Base-by-base conservation (phyloP, 2,797 vertebrate genomes). In the Ambastaia sidthimunki region DNA sequence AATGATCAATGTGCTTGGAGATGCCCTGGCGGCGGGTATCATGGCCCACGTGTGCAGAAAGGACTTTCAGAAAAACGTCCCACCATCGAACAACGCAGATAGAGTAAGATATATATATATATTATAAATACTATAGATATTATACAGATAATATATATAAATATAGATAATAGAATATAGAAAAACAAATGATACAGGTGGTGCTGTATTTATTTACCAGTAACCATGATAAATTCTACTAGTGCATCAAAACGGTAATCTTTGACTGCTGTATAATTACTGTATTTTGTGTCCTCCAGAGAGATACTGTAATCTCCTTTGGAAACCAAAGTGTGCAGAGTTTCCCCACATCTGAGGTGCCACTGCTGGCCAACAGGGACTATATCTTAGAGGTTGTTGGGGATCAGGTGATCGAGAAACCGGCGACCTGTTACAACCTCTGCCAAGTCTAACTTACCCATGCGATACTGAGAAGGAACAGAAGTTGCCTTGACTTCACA, bases 1-100 rank as follows among this genome's bases (percentile, higher is more conserved):
- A 0, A 96, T 96, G 96, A 96, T 95, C 88, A 97, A 96, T 0
- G 95, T 97, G 57, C 92, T 96, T 0, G 96, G 96, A 0, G 96
- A 97, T 0, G 96, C 95, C 0, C 89, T 97, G 75, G 96, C 95
- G 1, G 95, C 96, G 0, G 95, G 96, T 55, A 95, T 97, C 80
- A 94, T 97, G 80, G 94, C 94, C 2, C 95, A 97, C 0, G 0
- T 97, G 70, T 97, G 95, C 0, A 82, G 71, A 75, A 92, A 95
- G 1, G 93, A 95, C 86, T 94, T 94, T 74, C 91, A 93, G 67
- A 92, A 85, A 18, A 85, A 90, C 57, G 37, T 28, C 3, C 72
- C 70, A 57, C 47, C 78, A 6, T 19, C 55, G 55, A 23, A n/a
- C 34, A 88, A 87, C 5, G 50, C 83, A 0, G 74, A 84, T 48